Base-by-base conservation (phyloP, 2,797 vertebrate species). In the Chromobotia macracanthus region DNA sequence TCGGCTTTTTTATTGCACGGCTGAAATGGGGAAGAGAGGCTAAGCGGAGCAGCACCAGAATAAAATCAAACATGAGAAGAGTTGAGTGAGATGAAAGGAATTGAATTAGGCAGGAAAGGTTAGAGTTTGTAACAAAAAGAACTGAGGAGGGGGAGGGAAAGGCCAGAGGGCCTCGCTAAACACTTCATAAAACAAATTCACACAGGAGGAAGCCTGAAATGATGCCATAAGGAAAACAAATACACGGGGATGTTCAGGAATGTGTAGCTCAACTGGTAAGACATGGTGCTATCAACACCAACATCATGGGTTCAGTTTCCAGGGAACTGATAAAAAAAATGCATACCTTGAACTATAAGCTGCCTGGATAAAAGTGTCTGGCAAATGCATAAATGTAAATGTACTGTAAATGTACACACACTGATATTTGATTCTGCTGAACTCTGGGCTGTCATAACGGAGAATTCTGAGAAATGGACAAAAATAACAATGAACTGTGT, bases 31-130 rank as follows among this genome's bases (percentile, higher is more conserved):
- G 68, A 77, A 84, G 83, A 67, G 77, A 13, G 72, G 44, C 16
- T 46, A 38, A 65, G 66, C 61, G 46, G 46, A 60, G 85, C 83
- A 70, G 11, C 28, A 70, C 41, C 77, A 81, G 86, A 86, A 89
- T 83, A 79, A 84, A 77, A 86, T 81, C 72, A 78, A 68, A 63
- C 31, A 35, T 44, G 75, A 53, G 35, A 38, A 60, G 80, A 76
- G 79, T 63, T n/a, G 73, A 66, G 55, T 61, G 76, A 84, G 58
- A 70, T 55, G 65, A 79, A 78, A 67, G 76, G 84, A 88, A 93
- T 92, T 91, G 88, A 92, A 92, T 93, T 90, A 93, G 86, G 83
- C 79, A 84, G 83, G 77, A 82, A 78, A 71, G 79, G 58, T 86
- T 5, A 44, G 60, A 63, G 77, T 75, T 79, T 78, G 58, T 64